These are phyloP conservation scores for Zaprionus taronus DNA, from an alignment of 1,140 invertebrate genomes.

Conservation along the genomic window DNA sequence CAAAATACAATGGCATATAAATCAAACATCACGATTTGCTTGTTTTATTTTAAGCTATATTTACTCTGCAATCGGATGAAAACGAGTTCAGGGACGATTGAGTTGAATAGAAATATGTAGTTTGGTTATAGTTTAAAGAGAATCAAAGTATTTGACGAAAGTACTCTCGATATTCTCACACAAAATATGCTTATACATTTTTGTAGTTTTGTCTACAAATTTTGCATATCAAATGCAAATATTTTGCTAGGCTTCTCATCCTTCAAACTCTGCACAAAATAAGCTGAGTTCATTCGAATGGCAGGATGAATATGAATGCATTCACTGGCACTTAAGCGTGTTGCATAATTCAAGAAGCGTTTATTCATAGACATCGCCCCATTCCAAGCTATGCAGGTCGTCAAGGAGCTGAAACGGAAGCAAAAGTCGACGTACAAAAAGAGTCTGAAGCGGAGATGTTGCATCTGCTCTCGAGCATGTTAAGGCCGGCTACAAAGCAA, in stretches of 20 bases:
- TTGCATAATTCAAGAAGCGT: conserved; percentile 73
- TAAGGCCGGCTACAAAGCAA: conserved; percentile 40
- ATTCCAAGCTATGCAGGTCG: conserved; percentile 8
- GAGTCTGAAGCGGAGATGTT: conserved; percentile 34
- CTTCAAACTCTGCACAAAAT: background rate
- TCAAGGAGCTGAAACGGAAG: conserved; percentile 57
- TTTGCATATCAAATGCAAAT: conserved; percentile 14
- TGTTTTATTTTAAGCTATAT: background rate
- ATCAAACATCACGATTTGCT: conserved; percentile 17
- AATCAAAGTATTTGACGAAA: background rate
- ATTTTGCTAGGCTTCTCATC: conserved; percentile 5
- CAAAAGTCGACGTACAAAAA: conserved; percentile 57
- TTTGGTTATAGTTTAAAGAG: background rate
- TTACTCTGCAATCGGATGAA: background rate
- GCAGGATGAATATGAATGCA: conserved; percentile 53
- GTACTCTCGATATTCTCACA: background rate
- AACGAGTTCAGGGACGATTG: background rate
- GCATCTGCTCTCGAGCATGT: conserved; percentile 58
- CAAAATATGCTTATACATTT: background rate
- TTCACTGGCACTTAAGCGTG: conserved; percentile 69
- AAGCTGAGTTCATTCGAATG: conserved; percentile 8
- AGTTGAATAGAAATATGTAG: background rate
- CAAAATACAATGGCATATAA: conserved; percentile 34
- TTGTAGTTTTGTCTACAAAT: background rate
- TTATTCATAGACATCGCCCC: conserved; percentile 72